Evolutionary conservation across 2,113 vertebrate genomes (phyloP).

Genomic region (Donacobius atricapilla): DNA sequence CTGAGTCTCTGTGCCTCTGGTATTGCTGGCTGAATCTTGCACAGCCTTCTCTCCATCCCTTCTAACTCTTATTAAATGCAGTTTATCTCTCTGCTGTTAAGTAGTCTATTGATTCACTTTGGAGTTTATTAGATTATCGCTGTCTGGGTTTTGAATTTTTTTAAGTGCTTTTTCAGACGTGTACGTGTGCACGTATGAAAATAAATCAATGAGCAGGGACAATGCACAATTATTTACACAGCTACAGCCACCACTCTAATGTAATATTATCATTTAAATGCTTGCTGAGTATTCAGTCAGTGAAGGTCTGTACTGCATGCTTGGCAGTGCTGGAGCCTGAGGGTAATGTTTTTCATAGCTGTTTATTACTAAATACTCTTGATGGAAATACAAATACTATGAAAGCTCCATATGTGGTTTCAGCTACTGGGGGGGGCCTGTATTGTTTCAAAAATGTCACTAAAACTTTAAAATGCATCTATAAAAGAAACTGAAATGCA

Average conservation of each 20-base stretch:
- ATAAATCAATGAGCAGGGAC: conserved; percentile 53
- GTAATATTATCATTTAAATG: conserved; percentile 64
- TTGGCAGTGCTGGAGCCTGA: conserved; percentile 43
- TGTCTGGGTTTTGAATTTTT: conserved; percentile 49
- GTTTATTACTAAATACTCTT: conserved; percentile 66
- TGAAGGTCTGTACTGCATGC: conserved; percentile 44
- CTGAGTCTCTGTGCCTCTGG: background rate
- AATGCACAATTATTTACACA: conserved; percentile 60
- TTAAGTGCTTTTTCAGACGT: conserved; percentile 21
- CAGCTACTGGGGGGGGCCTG: background rate
- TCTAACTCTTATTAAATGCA: conserved; percentile 59
- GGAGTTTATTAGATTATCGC: conserved; percentile 62
- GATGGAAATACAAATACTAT: conserved; percentile 48
- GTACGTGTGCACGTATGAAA: background rate
- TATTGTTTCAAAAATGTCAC: conserved; percentile 46
- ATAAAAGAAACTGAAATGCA: background rate
- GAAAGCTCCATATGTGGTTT: conserved; percentile 44
- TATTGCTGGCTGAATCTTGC: background rate
- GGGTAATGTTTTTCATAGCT: conserved; percentile 58
- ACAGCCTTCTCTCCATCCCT: background rate
- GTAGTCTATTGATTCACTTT: conserved; percentile 60
- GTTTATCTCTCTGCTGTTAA: conserved; percentile 60
- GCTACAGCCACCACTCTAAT: conserved; percentile 43
- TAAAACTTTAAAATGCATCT: conserved; percentile 37
- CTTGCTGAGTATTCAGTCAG: conserved; percentile 46